Evolutionary conservation across 2,888 invertebrate species (phyloP).

Genomic region (Lacanobia oleracea): DNA sequence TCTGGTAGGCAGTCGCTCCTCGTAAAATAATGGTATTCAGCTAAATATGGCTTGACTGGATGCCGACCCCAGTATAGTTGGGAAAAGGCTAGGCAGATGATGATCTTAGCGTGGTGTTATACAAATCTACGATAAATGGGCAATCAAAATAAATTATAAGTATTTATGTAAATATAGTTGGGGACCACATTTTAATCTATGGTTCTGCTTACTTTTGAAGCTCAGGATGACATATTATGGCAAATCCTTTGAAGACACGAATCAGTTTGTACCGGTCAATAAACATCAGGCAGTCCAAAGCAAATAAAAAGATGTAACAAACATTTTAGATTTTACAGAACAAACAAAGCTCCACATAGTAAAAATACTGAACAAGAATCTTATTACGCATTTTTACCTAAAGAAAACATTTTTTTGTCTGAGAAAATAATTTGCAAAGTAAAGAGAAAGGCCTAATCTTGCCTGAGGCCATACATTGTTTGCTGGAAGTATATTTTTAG

Average conservation of each 20-base stretch:
- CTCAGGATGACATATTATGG: background rate
- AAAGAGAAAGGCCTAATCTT: conserved; percentile 32
- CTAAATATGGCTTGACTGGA: too few species aligned
- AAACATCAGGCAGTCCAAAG: background rate
- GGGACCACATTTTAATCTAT: background rate
- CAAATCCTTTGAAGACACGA: background rate
- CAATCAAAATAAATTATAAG: too few species aligned
- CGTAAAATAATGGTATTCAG: too few species aligned
- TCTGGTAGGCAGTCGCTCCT: too few species aligned
- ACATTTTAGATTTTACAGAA: conserved; percentile 10
- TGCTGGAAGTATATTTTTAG: conserved; percentile 26
- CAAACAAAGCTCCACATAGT: conserved; percentile 11
- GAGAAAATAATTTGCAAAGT: conserved; percentile 30
- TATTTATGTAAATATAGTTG: too few species aligned
- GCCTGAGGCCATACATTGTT: conserved; percentile 46
- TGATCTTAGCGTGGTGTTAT: too few species aligned
- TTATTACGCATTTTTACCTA: conserved; percentile 40
- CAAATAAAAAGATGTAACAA: background rate
- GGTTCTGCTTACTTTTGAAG: background rate
- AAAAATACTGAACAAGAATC: conserved; percentile 39
- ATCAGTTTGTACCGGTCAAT: background rate
- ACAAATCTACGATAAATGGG: too few species aligned
- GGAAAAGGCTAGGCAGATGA: too few species aligned
- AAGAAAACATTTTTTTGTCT: conserved; percentile 33
- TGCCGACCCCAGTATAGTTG: too few species aligned